A percentile compares a stretch with the other conserved stretches of the same genome.
These are phyloP conservation scores for Electrona antarctica DNA, from an alignment of 2,113 vertebrate species.

Conservation along the genomic window DNA sequence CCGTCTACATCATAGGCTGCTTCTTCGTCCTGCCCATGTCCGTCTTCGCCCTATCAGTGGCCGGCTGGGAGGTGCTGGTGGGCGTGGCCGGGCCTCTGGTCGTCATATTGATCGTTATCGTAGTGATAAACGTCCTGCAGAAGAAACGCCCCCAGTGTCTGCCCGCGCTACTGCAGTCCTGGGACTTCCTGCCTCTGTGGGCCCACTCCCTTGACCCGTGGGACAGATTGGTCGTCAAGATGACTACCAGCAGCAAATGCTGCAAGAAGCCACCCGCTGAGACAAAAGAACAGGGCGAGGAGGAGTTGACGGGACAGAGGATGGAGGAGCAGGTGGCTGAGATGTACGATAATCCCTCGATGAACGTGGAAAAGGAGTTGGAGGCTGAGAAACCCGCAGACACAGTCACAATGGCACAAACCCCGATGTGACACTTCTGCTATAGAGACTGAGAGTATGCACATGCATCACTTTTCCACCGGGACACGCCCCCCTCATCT, in stretches of 20 bases:
- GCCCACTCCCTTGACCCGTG: constrained; percentile 88
- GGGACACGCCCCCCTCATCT: no score
- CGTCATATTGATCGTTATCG: constrained; percentile 67
- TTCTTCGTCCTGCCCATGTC: constrained; percentile 86
- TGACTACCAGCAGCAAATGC: constrained; percentile 78
- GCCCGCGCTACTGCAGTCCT: constrained; percentile 82
- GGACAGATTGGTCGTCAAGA: constrained; percentile 78
- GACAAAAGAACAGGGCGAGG: constrained; percentile 41
- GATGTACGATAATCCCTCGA: constrained; percentile 79
- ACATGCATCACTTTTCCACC: no score
- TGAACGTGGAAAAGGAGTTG: constrained; percentile 57
- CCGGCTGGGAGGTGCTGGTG: constrained; percentile 87
- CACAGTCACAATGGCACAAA: no score
- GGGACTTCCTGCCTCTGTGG: constrained; percentile 90
- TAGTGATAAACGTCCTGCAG: constrained; percentile 84
- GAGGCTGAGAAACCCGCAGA: constrained; percentile 34
- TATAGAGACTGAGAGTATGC: no score
- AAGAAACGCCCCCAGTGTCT: constrained; percentile 72
- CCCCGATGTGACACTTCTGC: no score
- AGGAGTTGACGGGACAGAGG: constrained; percentile 49
- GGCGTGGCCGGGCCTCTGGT: constrained; percentile 84
- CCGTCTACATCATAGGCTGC: constrained; percentile 85
- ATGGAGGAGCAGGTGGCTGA: constrained; percentile 54
- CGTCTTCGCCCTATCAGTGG: constrained; percentile 88
- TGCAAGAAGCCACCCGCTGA: constrained; percentile 65